These are phyloP conservation scores for Cryptops parisi DNA, from an alignment of 2,888 invertebrate species.

Conservation along the genomic window DNA sequence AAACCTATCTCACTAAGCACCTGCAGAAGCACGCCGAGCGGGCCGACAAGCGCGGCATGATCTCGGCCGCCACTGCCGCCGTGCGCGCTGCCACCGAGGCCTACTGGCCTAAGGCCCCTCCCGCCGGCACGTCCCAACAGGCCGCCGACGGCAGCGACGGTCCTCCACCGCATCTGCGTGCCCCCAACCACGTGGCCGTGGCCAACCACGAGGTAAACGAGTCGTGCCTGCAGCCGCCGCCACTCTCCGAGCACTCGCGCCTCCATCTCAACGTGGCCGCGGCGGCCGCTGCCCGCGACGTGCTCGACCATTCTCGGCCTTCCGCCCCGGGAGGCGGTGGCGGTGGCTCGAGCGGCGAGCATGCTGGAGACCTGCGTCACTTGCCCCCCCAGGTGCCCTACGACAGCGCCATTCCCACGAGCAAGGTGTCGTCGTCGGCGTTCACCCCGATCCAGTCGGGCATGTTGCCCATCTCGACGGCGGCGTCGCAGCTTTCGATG, in stretches of 20 bases:
- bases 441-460: conserved; percentile 71
- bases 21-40: conserved; percentile 97
- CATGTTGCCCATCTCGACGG: conserved; percentile 24
- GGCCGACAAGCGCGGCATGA: conserved; percentile 55
- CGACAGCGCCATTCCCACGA: conserved; percentile 17
- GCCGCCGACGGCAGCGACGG: conserved; percentile 5
- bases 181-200: conserved; percentile 14
- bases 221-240: conserved; percentile 16
- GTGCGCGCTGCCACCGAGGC: conserved; percentile 30
- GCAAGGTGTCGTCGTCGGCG: conserved; percentile 39
- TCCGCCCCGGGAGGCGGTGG: no score
- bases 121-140: background rate
- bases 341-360: conserved; percentile 18
- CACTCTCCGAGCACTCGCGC: conserved; percentile 12
- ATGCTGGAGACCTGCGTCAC: conserved; percentile 24
- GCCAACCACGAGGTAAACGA: conserved; percentile 14
- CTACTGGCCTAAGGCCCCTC: conserved; percentile 48
- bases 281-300: conserved; percentile 20
- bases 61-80: conserved; percentile 29
- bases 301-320: conserved; percentile 18
- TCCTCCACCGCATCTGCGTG: conserved; percentile 2
- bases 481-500: conserved; percentile 23
- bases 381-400: conserved; percentile 17
- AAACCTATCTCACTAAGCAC: conserved; percentile 97
- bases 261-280: conserved; percentile 16